phyloP scores from a whole-genome alignment of 2,888 invertebrate species.

The Tuta absoluta region DNA sequence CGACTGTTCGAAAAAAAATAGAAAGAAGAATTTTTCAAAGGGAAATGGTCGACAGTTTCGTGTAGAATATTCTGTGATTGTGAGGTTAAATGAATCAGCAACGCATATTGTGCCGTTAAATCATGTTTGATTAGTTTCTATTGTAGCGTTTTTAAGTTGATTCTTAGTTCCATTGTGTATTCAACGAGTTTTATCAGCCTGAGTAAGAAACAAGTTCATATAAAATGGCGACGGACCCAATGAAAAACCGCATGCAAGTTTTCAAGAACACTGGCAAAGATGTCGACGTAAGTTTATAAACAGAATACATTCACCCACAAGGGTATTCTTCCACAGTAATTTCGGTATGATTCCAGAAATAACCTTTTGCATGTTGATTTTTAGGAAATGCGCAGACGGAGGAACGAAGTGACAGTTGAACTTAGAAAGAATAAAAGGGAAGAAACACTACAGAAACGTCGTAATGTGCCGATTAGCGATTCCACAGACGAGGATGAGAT shows the following conservation, averaged over 20 bases:
- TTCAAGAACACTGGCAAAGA: slow-evolving; percentile 99
- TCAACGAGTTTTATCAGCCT: slow-evolving; percentile 53
- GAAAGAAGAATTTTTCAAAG: slow-evolving; percentile 55
- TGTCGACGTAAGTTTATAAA: slow-evolving; percentile 92
- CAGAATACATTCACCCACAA: background rate
- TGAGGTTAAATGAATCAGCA: slow-evolving; percentile 71
- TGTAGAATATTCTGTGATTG: slow-evolving; percentile 63
- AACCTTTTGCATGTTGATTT: slow-evolving; percentile 42
- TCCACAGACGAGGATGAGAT: slow-evolving; percentile 90
- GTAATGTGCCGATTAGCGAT: slow-evolving; percentile 96
- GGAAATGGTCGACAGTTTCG: slow-evolving; percentile 63
- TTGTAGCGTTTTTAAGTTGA: slow-evolving; percentile 65
- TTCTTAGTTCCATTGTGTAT: slow-evolving; percentile 72
- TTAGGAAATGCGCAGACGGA: slow-evolving; percentile 97
- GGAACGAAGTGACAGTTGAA: slow-evolving; percentile 98
- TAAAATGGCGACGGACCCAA: slow-evolving; percentile 90
- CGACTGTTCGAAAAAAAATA: slow-evolving; percentile 39
- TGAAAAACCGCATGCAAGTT: slow-evolving; percentile 93
- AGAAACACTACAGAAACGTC: slow-evolving; percentile 96
- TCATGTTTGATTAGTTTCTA: slow-evolving; percentile 72
- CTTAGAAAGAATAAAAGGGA: slow-evolving; percentile 99
- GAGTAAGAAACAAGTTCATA: slow-evolving; percentile 63
- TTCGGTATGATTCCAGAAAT: slow-evolving; percentile 21
- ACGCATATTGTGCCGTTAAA: slow-evolving; percentile 64
- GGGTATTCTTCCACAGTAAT: background rate